These are phyloP conservation scores for Hyperoplus immaculatus DNA, from an alignment of 2,797 vertebrate species.

Conservation along the genomic window DNA sequence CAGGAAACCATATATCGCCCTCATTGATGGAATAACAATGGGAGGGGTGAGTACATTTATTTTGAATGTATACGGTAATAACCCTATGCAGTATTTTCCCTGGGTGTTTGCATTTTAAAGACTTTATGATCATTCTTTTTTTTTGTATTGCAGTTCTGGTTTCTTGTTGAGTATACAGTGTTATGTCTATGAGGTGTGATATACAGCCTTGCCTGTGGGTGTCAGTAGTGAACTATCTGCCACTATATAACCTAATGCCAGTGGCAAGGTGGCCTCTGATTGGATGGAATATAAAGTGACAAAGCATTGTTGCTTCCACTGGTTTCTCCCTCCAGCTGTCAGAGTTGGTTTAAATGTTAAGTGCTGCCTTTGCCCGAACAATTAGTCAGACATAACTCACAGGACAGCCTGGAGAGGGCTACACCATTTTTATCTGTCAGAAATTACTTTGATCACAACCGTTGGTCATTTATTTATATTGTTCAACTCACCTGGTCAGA, in stretches of 20 bases:
- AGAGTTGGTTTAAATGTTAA: constrained; percentile 41
- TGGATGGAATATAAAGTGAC: constrained; percentile 68
- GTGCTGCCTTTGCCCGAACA: not conserved
- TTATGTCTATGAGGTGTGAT: not conserved
- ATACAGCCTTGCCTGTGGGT: constrained; percentile 53
- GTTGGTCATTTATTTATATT: not conserved
- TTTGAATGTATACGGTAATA: not conserved
- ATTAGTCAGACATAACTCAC: not conserved
- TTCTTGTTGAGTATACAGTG: not conserved
- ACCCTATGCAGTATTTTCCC: not conserved
- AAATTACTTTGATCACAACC: not conserved
- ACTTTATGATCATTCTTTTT: not conserved
- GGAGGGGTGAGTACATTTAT: constrained; percentile 91
- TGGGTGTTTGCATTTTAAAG: too few species aligned
- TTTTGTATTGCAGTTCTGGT: not conserved
- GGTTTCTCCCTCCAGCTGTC: constrained; percentile 37
- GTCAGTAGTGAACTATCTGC: constrained; percentile 62
- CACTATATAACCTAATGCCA: constrained; percentile 31
- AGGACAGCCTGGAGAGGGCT: not conserved
- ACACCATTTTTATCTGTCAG: not conserved
- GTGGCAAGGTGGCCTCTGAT: constrained; percentile 61
- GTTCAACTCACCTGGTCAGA: constrained; percentile 2
- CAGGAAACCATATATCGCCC: constrained; percentile 92
- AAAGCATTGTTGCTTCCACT: constrained; percentile 54
- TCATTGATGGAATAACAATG: constrained; percentile 97